Evolutionary conservation across 2,113 vertebrate species (phyloP).

Genomic region (Sterna hirundo): DNA sequence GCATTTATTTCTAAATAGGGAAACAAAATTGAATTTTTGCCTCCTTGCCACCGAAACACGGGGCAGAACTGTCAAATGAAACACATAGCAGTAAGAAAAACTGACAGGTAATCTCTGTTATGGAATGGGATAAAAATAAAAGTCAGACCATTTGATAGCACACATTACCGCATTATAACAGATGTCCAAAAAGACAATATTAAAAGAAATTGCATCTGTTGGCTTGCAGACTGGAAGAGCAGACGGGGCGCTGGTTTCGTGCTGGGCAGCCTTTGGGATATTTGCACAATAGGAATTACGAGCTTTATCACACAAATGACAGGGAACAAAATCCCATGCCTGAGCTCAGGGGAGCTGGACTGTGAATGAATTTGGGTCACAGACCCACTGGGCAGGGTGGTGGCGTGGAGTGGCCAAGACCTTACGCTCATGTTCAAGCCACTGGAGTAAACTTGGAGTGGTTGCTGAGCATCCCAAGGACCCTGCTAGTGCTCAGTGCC

Average conservation of each 20-base stretch:
- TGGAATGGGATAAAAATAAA: background rate
- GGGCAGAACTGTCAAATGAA: background rate
- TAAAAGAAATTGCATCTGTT: background rate
- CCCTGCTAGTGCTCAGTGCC: background rate
- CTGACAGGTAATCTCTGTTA: background rate
- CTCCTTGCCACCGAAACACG: background rate
- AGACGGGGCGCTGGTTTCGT: background rate
- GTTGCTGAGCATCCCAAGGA: background rate
- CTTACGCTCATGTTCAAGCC: background rate
- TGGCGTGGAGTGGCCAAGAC: background rate
- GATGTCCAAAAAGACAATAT: background rate
- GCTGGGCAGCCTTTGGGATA: background rate
- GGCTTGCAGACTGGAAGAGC: background rate
- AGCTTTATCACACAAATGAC: background rate
- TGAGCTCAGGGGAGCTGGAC: background rate
- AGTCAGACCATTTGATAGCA: background rate
- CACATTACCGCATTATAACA: background rate
- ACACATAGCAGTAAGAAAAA: background rate
- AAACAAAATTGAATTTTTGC: background rate
- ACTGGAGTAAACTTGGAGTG: background rate
- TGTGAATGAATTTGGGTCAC: background rate
- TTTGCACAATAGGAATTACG: rapidly evolving
- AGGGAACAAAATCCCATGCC: background rate
- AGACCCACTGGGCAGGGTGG: background rate
- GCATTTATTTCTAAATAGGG: background rate